Conservation (phyloP, 2,113 vertebrate species). For the Corythornis cristatus region DNA sequence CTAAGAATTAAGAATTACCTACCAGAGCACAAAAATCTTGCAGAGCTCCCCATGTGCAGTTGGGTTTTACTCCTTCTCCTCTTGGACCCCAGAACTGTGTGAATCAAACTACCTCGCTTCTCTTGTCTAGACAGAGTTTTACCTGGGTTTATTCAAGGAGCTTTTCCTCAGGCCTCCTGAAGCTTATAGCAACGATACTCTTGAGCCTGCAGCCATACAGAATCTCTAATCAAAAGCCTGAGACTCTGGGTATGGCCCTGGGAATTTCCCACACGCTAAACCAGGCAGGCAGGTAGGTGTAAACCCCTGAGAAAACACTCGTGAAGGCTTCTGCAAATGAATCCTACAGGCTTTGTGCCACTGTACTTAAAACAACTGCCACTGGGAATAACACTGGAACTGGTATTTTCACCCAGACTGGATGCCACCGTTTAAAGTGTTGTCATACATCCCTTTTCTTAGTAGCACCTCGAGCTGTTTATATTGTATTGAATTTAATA, state of each 20-base stretch:
- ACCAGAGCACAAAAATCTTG: background rate
- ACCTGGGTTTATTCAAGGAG: background rate
- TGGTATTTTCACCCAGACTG: background rate
- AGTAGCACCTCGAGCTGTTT: background rate
- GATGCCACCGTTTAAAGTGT: background rate
- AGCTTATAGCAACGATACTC: background rate
- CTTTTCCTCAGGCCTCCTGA: slow-evolving; percentile 17
- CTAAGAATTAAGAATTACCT: background rate
- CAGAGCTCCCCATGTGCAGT: background rate
- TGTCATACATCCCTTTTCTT: background rate
- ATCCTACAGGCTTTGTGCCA: slow-evolving; percentile 11
- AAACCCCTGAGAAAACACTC: slow-evolving; percentile 27
- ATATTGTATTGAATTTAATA: background rate
- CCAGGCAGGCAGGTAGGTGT: background rate
- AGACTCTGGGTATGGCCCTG: slow-evolving; percentile 8
- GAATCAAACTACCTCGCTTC: background rate
- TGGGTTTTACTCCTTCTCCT: background rate
- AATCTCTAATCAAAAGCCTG: slow-evolving; percentile 18
- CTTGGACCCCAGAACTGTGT: background rate
- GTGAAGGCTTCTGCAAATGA: slow-evolving; percentile 12
- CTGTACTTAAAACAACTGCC: background rate
- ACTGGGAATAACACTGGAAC: background rate
- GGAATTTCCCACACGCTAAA: slow-evolving; percentile 16
- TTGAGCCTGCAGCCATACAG: slow-evolving; percentile 7
- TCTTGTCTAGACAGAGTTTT: background rate